Base-by-base conservation (phyloP, 2,113 vertebrate species). In the Arenaria interpres region DNA sequence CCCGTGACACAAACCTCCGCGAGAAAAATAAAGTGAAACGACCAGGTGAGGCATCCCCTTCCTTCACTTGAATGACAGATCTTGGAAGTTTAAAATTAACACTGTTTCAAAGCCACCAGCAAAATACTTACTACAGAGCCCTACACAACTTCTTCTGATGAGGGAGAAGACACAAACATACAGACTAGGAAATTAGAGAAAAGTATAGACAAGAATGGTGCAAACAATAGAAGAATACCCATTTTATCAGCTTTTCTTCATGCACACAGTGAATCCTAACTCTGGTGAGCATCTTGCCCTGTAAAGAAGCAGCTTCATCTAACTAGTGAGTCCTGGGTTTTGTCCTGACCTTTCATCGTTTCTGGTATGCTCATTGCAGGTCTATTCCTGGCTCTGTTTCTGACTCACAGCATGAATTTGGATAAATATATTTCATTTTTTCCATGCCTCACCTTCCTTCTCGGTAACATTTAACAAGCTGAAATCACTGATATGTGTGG, bases 321-420 rank as follows among this genome's bases (percentile, higher is more conserved):
- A 73, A 37, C 18, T 22, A 68, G 66, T 0, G 63, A 63, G 50
- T 6, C 66, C 62, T 81, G 76, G 45, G 53, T 66, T 96, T 68
- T 30, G 33, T 62, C 77, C 87, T 73, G 62, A 91, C 89, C 86
- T 92, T 91, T 79, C 84, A 17, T 82, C 39, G 41, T 79, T 54
- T 63, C 77, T 59, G 24, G 2, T 33, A 6, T 21, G 24, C 62
- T 81, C 89, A 32, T 13, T 87, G 67, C 80, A 21, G 60, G 84
- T 19, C 84, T 85, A 50, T 92, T 97, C 75, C 86, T 82, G 66
- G 83, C 73, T 79, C 93, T 53, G 64, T 41, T 86, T 85, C 93
- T 43, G 5, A 78, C 68, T 79, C 95, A 77, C 43, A 69, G 90
- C 41, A 68, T 54, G 77, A 62, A 66, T 92, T 87, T 97, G 86